Evolutionary conservation across 1,140 invertebrate genomes (phyloP), one percentile per base, ranked within the genome.

Genomic region (Streblospio benedicti): DNA sequence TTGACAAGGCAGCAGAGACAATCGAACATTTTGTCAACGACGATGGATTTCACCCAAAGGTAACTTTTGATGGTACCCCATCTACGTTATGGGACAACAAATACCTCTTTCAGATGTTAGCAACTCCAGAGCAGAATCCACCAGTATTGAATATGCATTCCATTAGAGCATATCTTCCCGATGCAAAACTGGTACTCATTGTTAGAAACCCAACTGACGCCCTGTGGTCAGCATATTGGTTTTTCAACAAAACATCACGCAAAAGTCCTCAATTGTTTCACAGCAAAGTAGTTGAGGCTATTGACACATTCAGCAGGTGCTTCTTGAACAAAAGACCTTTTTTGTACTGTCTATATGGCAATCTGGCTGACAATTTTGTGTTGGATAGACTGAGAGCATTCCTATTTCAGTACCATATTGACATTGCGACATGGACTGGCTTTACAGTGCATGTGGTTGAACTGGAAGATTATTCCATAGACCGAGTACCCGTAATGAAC

Each of bases 401-500:
- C 44, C 61, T n/a, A n/a, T n/a, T n/a, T n/a, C n/a, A n/a, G n/a
- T n/a, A n/a, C n/a, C n/a, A n/a, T n/a, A n/a, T n/a, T n/a, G n/a
- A n/a, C n/a, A n/a, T n/a, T n/a, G n/a, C n/a, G n/a, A n/a, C n/a
- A n/a, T n/a, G n/a, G n/a, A n/a, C 65, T 4, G 55, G 51, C 38
- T 50, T 62, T 1, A 63, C 67, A 55, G 60, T 71, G 28, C 45
- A 66, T 6, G 87, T 71, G 86, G 87, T 52, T 87, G 91, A 77
- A 75, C 91, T 25, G 88, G 91, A 81, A 88, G 90, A 27, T 83
- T 88, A 18, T 82, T 85, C 62, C 85, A 87, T 88, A 71, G 89
- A 88, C 76, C 89, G 89, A 53, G 90, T 90, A 73, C 90, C 90
- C 80, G 85, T 85, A 47, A 76, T 93, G 20, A 83, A 85, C 67